Evolutionary conservation across 2,888 invertebrate genomes (phyloP).

Genomic region (Drosophila merina): DNA sequence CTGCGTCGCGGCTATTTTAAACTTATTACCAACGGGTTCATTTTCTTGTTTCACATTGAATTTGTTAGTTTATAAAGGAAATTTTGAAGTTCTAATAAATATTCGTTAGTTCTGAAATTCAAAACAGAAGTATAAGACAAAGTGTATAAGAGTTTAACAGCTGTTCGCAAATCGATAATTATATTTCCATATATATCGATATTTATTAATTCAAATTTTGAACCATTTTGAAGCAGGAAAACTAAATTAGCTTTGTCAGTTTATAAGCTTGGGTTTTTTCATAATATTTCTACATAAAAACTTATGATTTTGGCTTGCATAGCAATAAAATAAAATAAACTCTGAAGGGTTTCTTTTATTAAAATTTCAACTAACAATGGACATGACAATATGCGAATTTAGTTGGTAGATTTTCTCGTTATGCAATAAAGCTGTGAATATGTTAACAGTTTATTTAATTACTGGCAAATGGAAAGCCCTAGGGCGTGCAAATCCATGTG

Average conservation of each 20-base stretch:
- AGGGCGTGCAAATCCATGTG: constrained; percentile 60
- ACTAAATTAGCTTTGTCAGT: too few relatives aligned
- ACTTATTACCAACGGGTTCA: neutral
- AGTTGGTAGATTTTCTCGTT: constrained; percentile 33
- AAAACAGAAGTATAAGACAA: too few relatives aligned
- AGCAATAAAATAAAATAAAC: neutral
- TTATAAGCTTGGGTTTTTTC: neutral
- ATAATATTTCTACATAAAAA: neutral
- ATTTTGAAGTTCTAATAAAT: too few relatives aligned
- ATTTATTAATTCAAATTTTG: too few relatives aligned
- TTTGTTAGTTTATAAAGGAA: too few relatives aligned
- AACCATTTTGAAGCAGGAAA: too few relatives aligned
- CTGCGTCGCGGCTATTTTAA: neutral
- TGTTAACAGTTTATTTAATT: constrained; percentile 56
- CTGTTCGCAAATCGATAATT: too few relatives aligned
- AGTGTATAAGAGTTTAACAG: too few relatives aligned
- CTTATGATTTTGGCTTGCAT: constrained; percentile 2
- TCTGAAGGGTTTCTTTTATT: neutral
- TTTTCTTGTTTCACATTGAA: too few relatives aligned
- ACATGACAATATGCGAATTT: constrained; percentile 8
- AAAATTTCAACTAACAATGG: constrained; percentile 8
- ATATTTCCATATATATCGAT: too few relatives aligned
- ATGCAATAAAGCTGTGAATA: constrained; percentile 41
- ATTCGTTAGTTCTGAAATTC: too few relatives aligned
- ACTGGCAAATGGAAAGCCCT: constrained; percentile 64